Percentiles rank a stretch among this genome's conserved stretches.
phyloP scores from a whole-genome alignment of 2,888 invertebrate species.

The Microdon myrmicae region DNA sequence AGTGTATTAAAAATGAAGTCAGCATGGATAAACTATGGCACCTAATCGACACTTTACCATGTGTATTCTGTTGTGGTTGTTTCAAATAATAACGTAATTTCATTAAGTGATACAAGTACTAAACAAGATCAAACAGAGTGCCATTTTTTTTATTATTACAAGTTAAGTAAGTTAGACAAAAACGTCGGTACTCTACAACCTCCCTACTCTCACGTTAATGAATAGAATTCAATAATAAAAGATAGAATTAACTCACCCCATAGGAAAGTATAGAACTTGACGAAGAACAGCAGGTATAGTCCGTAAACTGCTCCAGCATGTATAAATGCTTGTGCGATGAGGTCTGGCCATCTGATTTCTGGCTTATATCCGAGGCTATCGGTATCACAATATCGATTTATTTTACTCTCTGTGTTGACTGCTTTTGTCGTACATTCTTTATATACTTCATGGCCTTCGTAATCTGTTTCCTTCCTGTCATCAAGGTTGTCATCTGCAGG shows the following conservation, averaged over 20 bases:
- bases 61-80: too few species aligned
- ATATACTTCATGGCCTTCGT: conserved; percentile 61
- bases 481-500: conserved; percentile 54
- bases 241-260: conserved; percentile 77
- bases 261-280: conserved; percentile 73
- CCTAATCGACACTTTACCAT: too few species aligned
- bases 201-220: neutral
- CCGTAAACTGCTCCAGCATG: conserved; percentile 79
- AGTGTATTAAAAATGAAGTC: too few species aligned
- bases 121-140: too few species aligned
- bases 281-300: conserved; percentile 73
- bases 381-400: conserved; percentile 1
- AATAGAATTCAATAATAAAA: too few species aligned
- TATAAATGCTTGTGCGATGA: conserved; percentile 75
- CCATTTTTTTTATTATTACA: too few species aligned
- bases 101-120: too few species aligned
- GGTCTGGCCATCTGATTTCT: conserved; percentile 78
- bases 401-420: conserved; percentile 20
- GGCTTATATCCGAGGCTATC: conserved; percentile 68
- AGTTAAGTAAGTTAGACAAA: too few species aligned
- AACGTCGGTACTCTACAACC: too few species aligned
- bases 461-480: conserved; percentile 26
- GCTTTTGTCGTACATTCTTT: conserved; percentile 54
- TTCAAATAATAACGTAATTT: too few species aligned
- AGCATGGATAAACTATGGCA: too few species aligned